A percentile compares a stretch with the other conserved stretches of the same genome.
phyloP scores from a whole-genome alignment of 2,113 vertebrate genomes.

The Triplophysa rosa region DNA sequence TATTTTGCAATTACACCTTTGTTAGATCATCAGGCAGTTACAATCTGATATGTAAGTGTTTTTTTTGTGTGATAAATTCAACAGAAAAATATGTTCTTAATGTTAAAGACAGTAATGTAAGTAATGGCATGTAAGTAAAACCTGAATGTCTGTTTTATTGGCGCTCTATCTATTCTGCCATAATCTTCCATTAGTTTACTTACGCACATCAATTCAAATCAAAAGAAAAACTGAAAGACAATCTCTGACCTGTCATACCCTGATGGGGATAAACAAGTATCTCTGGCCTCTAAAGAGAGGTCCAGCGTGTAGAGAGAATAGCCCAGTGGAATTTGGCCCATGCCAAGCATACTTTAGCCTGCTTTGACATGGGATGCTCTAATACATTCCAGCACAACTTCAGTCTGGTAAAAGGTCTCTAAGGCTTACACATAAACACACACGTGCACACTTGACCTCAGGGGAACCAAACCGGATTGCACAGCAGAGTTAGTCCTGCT shows the following conservation, averaged over 20 bases:
- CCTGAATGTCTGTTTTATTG: neutral
- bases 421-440: slow-evolving; percentile 57
- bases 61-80: no score
- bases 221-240: slow-evolving; percentile 11
- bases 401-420: slow-evolving; percentile 65
- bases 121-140: neutral
- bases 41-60: no score
- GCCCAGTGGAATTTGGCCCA: slow-evolving; percentile 46
- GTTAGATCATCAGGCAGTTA: no score
- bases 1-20: no score
- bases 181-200: slow-evolving; percentile 1
- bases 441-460: slow-evolving; percentile 71
- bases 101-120: no score
- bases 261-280: slow-evolving; percentile 1
- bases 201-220: slow-evolving; percentile 14
- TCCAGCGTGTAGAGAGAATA: slow-evolving; percentile 1
- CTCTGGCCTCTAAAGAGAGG: slow-evolving; percentile 4
- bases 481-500: slow-evolving; percentile 65
- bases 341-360: slow-evolving; percentile 64
- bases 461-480: slow-evolving; percentile 66
- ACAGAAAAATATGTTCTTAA: no score
- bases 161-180: slow-evolving; percentile 5
- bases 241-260: slow-evolving; percentile 32
- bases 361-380: slow-evolving; percentile 68
- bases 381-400: slow-evolving; percentile 72